phyloP scores from a whole-genome alignment of 2,113 vertebrate genomes.

The Cettia cetti region DNA sequence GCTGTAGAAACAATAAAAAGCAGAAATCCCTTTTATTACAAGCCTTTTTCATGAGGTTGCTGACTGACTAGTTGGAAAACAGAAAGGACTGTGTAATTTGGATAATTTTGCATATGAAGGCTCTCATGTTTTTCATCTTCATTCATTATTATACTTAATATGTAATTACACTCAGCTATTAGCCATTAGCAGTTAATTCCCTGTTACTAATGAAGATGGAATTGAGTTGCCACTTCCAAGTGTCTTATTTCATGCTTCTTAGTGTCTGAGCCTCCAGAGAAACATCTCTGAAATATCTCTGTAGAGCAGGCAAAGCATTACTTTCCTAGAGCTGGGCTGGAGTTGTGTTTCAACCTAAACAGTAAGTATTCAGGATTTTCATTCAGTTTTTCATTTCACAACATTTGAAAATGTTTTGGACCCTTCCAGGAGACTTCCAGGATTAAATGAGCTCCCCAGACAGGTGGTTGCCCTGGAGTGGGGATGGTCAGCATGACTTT shows the following conservation, averaged over 20 bases:
- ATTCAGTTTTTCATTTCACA: background rate
- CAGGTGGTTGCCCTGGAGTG: background rate
- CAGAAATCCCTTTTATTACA: background rate
- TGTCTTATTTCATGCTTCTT: conserved; percentile 6
- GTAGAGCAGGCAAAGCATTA: background rate
- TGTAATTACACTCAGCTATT: background rate
- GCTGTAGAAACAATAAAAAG: background rate
- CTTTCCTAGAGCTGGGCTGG: background rate
- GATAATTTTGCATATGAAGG: background rate
- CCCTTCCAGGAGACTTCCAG: background rate
- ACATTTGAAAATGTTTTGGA: background rate
- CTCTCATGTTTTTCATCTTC: background rate
- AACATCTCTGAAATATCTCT: background rate
- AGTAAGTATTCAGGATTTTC: background rate
- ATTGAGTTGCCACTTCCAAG: background rate
- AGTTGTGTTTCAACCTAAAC: background rate
- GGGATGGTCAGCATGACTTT: background rate
- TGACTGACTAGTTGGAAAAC: background rate
- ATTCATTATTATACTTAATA: background rate
- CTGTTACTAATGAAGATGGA: background rate
- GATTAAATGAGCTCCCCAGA: background rate
- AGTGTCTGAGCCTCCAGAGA: background rate
- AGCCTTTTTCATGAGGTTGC: background rate
- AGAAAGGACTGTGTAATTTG: background rate
- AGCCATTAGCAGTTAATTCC: background rate